Evolutionary conservation across 2,888 invertebrate species (phyloP), one percentile per base, ranked within the genome.

Genomic region (Diadromus collaris): DNA sequence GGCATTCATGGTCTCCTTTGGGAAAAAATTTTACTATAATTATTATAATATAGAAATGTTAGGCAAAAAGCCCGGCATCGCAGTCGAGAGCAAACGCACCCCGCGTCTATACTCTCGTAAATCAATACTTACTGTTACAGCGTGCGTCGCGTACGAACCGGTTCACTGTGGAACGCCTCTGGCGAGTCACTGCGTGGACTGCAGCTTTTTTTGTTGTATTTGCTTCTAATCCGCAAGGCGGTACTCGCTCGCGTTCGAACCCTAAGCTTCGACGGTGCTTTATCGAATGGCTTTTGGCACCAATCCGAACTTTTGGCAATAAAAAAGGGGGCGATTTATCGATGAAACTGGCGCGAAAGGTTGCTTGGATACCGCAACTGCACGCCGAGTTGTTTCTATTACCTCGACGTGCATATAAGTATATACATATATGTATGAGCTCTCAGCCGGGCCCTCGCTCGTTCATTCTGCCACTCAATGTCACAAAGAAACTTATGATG

Each of bases 261-360:
- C 34, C 24, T 9, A 51, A 24, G n/a, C 51, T 24, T 51, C 67
- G 21, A 9, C 16, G 13, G 24, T 24, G 34, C 7, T 6, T n/a
- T 32, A 54, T 38, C 38, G 51, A 54, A 67, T 67, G 54, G 2
- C 51, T 54, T 48, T 48, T 48, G 24, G 51, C 34, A 51, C 51
- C 32, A 24, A 34, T 21, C 46, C 34, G 21, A 24, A 19, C 48
- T 21, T 51, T 51, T 6, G 13, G 16, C 27, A 7, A 61, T n/a
- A 24, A 46, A 21, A 6, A 32, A 41, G 19, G n/a, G n/a, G 16
- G 32, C 27, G 60, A n/a, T 67, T 56, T 75, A 75, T 75, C 60
- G 75, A 75, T 67, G 75, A 75, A 74, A 74, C 74, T 68, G 32
- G 34, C 68, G 61, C 46, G 68, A 27, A 44, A 44, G 19, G 75